Conservation (phyloP, 2,888 invertebrate species). For the Glyphotaelius pellucidus region DNA sequence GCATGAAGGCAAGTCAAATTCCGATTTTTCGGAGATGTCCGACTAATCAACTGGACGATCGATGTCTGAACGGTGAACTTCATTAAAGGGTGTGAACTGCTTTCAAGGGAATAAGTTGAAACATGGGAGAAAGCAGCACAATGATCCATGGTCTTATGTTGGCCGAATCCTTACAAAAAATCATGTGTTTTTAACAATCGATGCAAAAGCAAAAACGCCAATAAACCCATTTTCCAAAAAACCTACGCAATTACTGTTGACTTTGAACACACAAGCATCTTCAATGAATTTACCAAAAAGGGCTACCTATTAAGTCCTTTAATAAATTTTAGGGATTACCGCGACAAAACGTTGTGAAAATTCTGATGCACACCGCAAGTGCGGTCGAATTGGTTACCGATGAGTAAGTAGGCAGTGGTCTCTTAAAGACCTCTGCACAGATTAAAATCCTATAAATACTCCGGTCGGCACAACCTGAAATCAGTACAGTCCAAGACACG, state of each 20-base stretch:
- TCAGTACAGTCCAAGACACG: background rate
- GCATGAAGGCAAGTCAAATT: no score
- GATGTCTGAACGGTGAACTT: no score
- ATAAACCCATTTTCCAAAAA: background rate
- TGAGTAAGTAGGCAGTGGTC: background rate
- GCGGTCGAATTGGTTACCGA: background rate
- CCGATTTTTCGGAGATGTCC: no score
- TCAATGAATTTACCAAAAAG: background rate
- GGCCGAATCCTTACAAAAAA: no score
- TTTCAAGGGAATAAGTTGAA: no score
- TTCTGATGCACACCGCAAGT: background rate
- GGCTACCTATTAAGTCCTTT: background rate
- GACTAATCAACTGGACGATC: no score
- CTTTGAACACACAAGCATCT: background rate
- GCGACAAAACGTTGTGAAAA: background rate
- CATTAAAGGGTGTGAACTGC: no score
- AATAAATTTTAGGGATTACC: background rate
- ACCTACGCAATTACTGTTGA: background rate
- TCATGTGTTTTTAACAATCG: no score
- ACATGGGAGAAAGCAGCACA: no score
- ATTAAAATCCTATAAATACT: background rate
- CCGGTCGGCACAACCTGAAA: background rate
- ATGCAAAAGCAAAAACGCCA: no score
- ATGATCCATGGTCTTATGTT: no score
- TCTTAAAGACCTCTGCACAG: background rate